A percentile compares a stretch with the other conserved stretches of the same genome.
phyloP scores from a whole-genome alignment of 2,888 invertebrate genomes.

The Orchestes rusci region DNA sequence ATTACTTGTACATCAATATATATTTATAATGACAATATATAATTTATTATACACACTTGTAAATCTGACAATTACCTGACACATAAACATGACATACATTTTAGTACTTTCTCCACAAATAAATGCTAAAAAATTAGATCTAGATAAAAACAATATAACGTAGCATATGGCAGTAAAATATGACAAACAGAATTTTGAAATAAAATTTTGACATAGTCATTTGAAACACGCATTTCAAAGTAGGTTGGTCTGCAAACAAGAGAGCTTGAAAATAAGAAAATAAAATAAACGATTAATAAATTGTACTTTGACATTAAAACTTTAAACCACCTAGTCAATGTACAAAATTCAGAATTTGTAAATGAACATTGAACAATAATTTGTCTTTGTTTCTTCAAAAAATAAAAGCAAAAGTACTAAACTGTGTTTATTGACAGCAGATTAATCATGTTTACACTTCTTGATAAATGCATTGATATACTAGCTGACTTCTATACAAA shows the following conservation, averaged over 20 bases:
- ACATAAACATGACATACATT: conserved; percentile 12
- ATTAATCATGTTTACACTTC: too few species aligned
- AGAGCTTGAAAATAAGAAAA: conserved; percentile 24
- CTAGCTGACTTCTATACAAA: too few species aligned
- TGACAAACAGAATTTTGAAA: too few species aligned
- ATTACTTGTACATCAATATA: not conserved
- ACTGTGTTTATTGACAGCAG: too few species aligned
- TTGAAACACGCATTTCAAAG: too few species aligned
- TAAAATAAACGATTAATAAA: not conserved
- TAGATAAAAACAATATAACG: not conserved
- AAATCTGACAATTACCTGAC: conserved; percentile 8
- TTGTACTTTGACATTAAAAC: conserved; percentile 13
- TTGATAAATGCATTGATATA: too few species aligned
- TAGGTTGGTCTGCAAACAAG: conserved; percentile 9
- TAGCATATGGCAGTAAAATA: conserved; percentile 21
- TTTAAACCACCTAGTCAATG: not conserved
- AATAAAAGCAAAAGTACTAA: too few species aligned
- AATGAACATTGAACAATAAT: too few species aligned
- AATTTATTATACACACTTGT: too few species aligned
- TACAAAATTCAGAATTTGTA: too few species aligned
- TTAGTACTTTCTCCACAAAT: conserved; percentile 16
- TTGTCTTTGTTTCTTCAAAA: too few species aligned
- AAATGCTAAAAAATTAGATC: conserved; percentile 7
- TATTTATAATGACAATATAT: not conserved
- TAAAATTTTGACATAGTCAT: too few species aligned